Evolutionary conservation across 2,113 vertebrate species (phyloP).

Genomic region (Chaetura pelagica): DNA sequence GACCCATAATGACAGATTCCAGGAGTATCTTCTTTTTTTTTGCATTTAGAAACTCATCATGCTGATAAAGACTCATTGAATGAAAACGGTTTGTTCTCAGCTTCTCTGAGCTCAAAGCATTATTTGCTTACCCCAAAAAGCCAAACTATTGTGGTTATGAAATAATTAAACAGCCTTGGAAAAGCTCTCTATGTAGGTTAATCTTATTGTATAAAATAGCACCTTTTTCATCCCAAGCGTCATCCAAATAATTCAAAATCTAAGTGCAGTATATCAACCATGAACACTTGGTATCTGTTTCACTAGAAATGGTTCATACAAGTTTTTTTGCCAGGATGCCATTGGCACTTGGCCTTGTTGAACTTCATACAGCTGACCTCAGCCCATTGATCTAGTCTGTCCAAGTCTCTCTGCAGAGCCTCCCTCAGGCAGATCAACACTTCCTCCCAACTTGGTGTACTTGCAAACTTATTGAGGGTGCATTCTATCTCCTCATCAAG

Average conservation of each 20-base stretch:
- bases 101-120: neutral
- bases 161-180: conserved; percentile 35
- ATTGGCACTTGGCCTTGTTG: too few relatives aligned
- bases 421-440: too few relatives aligned
- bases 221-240: neutral
- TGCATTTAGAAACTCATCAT: neutral
- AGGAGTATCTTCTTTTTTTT: neutral
- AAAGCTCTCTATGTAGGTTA: neutral
- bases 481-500: too few relatives aligned
- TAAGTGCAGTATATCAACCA: neutral
- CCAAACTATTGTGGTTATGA: neutral
- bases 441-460: too few relatives aligned
- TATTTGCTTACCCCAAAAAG: conserved; percentile 11
- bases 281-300: conserved; percentile 4
- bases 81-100: neutral
- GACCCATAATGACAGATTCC: neutral
- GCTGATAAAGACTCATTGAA: neutral
- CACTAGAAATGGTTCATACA: neutral
- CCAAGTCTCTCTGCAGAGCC: too few relatives aligned
- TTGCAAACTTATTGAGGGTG: too few relatives aligned
- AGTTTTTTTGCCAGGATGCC: conserved; percentile 24
- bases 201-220: neutral
- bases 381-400: too few relatives aligned
- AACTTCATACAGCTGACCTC: too few relatives aligned
- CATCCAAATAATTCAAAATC: neutral